Evolutionary conservation across 2,797 vertebrate species (phyloP).

Genomic region (Neopelma chrysocephalum): DNA sequence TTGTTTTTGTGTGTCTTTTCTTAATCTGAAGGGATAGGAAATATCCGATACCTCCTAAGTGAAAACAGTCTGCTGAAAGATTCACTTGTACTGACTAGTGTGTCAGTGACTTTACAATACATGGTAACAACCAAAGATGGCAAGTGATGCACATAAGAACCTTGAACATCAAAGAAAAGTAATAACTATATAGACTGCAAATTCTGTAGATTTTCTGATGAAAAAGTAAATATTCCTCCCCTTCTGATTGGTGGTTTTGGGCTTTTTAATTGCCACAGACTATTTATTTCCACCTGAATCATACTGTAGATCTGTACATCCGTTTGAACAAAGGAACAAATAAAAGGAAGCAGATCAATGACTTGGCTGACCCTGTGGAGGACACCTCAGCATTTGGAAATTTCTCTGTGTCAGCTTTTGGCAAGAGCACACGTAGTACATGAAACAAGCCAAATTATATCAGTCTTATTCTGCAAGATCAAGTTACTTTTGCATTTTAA

Average conservation of each 20-base stretch:
- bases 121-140: accelerated
- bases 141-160: background rate
- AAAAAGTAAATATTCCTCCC: background rate
- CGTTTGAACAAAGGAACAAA: background rate
- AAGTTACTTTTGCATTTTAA: conserved; percentile 24
- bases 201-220: background rate
- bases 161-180: background rate
- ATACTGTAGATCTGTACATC: background rate
- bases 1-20: background rate
- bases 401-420: background rate
- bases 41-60: background rate
- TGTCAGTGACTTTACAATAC: background rate
- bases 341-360: background rate
- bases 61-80: background rate
- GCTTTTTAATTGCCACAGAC: background rate
- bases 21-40: background rate
- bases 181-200: background rate
- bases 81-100: background rate
- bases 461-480: background rate
- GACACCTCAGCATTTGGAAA: conserved; percentile 61
- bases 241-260: background rate
- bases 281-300: background rate
- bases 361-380: background rate
- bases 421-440: background rate
- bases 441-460: background rate